Percentiles rank a stretch among this genome's conserved stretches.
These are phyloP conservation scores for Calidris pugnax DNA, from an alignment of 2,113 vertebrate species.

Conservation along the genomic window DNA sequence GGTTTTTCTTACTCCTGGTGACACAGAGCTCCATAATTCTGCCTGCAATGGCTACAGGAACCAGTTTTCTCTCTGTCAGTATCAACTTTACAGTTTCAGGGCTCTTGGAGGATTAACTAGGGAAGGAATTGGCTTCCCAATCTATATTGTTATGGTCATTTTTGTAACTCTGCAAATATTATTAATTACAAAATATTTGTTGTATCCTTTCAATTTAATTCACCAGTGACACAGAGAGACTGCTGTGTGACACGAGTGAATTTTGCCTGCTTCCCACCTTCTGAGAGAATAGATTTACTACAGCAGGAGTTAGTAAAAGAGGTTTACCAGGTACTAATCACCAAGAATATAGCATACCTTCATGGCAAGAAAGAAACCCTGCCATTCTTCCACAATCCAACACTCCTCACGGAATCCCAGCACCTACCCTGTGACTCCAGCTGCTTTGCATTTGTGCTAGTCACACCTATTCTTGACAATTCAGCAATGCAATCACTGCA, in stretches of 20 bases:
- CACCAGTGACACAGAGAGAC: neutral
- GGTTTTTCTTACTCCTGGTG: neutral
- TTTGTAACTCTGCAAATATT: neutral
- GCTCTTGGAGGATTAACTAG: neutral
- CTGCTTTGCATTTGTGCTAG: neutral
- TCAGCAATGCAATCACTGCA: neutral
- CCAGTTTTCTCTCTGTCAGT: neutral
- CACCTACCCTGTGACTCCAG: neutral
- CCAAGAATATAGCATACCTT: neutral
- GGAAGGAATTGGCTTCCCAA: neutral
- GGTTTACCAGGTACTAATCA: neutral
- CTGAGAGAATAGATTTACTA: neutral
- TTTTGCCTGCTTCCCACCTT: neutral
- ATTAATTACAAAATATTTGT: neutral
- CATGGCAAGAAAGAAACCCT: accelerated
- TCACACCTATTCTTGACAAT: neutral
- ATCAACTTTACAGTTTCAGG: neutral
- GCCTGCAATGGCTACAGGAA: neutral
- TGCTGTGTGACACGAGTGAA: neutral
- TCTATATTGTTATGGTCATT: neutral
- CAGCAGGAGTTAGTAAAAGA: neutral
- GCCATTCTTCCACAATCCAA: neutral
- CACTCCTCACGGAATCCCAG: neutral
- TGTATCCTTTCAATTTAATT: neutral
- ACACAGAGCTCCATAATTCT: neutral